Conservation (phyloP, 2,113 vertebrate genomes). For the Sterna hirundo region DNA sequence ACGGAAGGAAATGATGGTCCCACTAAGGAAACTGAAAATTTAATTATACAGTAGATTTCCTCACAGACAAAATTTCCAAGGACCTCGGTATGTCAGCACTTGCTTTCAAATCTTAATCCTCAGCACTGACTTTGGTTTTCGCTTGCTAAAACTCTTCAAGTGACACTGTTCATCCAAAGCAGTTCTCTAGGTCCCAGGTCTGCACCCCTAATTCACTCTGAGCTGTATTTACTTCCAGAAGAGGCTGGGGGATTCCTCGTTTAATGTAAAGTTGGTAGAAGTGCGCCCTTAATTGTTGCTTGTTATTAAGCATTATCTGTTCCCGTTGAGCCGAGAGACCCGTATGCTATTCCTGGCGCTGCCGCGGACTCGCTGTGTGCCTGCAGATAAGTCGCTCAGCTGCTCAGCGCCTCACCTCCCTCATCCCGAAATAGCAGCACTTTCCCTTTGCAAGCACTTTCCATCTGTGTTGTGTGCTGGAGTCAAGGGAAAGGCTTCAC, state of each 20-base stretch:
- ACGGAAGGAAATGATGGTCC: slow-evolving; percentile 41
- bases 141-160: not conserved
- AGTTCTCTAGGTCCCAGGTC: not conserved
- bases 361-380: not conserved
- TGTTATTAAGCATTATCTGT: slow-evolving; percentile 49
- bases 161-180: not conserved
- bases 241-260: not conserved
- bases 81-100: slow-evolving; percentile 32
- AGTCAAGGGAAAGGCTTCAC: not conserved
- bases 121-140: not conserved
- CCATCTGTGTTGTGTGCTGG: not conserved
- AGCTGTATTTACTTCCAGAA: not conserved
- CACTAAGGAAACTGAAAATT: slow-evolving; percentile 60
- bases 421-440: not conserved
- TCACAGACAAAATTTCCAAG: slow-evolving; percentile 61
- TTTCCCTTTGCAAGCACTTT: slow-evolving; percentile 34
- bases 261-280: not conserved
- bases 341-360: not conserved
- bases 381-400: slow-evolving; percentile 27
- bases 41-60: slow-evolving; percentile 69
- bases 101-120: slow-evolving; percentile 45
- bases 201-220: not conserved
- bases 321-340: not conserved
- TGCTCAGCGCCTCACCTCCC: slow-evolving; percentile 3
- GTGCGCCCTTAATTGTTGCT: not conserved